These are phyloP conservation scores for Xyrauchen texanus DNA, from an alignment of 2,113 vertebrate genomes.

Conservation along the genomic window DNA sequence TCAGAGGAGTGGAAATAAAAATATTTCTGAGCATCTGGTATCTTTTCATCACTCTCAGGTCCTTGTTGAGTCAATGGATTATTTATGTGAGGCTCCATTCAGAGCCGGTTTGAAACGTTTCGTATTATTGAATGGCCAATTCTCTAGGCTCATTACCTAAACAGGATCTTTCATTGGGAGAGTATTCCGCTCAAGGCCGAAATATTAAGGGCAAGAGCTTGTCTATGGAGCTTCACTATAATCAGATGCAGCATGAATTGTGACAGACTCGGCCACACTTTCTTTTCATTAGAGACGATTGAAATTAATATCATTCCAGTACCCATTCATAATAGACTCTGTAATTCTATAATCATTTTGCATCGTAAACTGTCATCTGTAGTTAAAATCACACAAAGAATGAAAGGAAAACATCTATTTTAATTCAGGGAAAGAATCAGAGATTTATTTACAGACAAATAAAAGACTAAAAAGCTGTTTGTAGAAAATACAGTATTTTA, in stretches of 20 bases:
- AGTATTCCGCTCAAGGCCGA: slow-evolving; percentile 45
- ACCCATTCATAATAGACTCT: slow-evolving; percentile 3
- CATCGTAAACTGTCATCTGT: not conserved
- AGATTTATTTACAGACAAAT: not conserved
- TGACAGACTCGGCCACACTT: not conserved
- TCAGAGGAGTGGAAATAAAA: slow-evolving; percentile 53
- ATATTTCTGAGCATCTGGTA: slow-evolving; percentile 34
- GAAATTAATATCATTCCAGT: slow-evolving; percentile 28
- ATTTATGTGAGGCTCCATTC: slow-evolving; percentile 35
- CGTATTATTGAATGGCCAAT: slow-evolving; percentile 44
- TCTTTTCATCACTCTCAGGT: slow-evolving; percentile 53
- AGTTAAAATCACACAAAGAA: not conserved
- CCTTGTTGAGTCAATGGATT: slow-evolving; percentile 52
- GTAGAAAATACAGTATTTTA: too few species aligned
- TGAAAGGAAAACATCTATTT: slow-evolving; percentile 1
- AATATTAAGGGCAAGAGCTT: slow-evolving; percentile 33
- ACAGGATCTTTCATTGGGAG: slow-evolving; percentile 45
- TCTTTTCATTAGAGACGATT: slow-evolving; percentile 12
- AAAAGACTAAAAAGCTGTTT: too few species aligned
- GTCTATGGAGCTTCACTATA: slow-evolving; percentile 44
- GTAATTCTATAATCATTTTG: slow-evolving; percentile 14
- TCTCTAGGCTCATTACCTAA: slow-evolving; percentile 46
- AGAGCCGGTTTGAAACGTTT: slow-evolving; percentile 39
- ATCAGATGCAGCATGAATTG: slow-evolving; percentile 42
- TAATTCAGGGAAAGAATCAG: not conserved